Evolutionary conservation across 2,113 vertebrate species (phyloP), one percentile per base, ranked within the genome.

Genomic region (Hemiprocne comata): DNA sequence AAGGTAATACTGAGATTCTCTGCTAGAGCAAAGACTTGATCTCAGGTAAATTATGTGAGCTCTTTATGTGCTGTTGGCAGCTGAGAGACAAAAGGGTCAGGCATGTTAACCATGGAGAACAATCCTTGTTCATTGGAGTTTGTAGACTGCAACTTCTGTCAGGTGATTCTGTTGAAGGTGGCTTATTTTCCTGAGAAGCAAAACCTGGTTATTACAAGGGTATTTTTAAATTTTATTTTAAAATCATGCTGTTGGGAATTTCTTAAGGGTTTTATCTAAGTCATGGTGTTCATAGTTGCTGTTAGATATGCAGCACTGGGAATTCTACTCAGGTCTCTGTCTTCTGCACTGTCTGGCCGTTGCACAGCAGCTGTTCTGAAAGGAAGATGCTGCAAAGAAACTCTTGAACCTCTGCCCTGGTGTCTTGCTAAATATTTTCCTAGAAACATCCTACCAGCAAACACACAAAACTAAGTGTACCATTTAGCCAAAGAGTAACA

Each of bases 11-110:
- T 0, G 28, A 94, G 92, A 87, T 97, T 97, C 95, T 55, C 65
- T 87, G 51, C 74, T 85, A 97, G 91, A 92, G 66, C 51, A 67
- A 79, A 93, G 54, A 95, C 75, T 73, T 90, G 48, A 40, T 69
- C 65, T 97, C 88, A 85, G 90, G 72, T 94, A 86, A 92, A 96
- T 96, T 81, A 73, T 11, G 25, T 50, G 58, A 82, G 24, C 20
- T 85, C 78, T 90, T 71, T 76, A 31, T 89, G 74, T 85, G 87
- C 75, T 97, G 29, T 85, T 91, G 95, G 91, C 91, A 94, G 71
- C 67, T 86, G 86, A 87, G 79, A 57, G 62, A 89, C 73, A 89
- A 53, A 50, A 53, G 84, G 61, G 71, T 95, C 93, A 69, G 73
- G 72, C 66, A 76, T 40, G 60, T 57, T 95, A 89, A 85, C 57